phyloP scores from a whole-genome alignment of 2,113 vertebrate genomes.

The Silurus asotus region DNA sequence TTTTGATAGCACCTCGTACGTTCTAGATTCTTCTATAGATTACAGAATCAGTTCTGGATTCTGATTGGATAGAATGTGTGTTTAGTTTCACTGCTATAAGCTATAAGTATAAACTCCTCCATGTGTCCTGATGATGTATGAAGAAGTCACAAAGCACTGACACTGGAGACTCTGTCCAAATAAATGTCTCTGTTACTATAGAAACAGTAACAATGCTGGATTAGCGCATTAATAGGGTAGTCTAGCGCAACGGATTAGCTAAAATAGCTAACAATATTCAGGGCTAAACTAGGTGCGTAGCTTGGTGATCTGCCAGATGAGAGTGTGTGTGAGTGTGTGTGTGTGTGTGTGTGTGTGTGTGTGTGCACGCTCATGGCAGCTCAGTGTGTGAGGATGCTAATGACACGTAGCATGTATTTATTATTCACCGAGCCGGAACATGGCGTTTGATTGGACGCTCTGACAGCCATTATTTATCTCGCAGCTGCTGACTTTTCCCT shows the following conservation, averaged over 20 bases:
- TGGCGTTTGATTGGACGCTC: conserved; percentile 9
- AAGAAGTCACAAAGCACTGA: background rate
- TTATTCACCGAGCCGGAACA: conserved; percentile 20
- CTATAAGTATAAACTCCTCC: too few species aligned
- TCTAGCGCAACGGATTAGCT: background rate
- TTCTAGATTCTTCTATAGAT: too few species aligned
- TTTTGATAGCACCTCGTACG: too few species aligned
- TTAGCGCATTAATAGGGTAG: background rate
- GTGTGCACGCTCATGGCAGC: background rate
- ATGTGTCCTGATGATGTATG: background rate
- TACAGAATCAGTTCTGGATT: background rate
- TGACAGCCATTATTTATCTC: conserved; percentile 21
- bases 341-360: conserved; percentile 4
- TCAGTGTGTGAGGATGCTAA: conserved; percentile 6
- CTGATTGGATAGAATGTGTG: background rate
- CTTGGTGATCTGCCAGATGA: background rate
- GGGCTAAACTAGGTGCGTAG: background rate
- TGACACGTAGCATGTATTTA: conserved; percentile 28
- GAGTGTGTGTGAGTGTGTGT: background rate
- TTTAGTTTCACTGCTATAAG: too few species aligned
- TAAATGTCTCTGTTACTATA: background rate
- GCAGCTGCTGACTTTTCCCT: conserved; percentile 20
- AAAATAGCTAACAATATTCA: background rate
- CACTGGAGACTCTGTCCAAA: background rate
- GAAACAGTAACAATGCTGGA: background rate